Conservation (phyloP, 2,113 vertebrate species). For the Typhlomys cinereus region DNA sequence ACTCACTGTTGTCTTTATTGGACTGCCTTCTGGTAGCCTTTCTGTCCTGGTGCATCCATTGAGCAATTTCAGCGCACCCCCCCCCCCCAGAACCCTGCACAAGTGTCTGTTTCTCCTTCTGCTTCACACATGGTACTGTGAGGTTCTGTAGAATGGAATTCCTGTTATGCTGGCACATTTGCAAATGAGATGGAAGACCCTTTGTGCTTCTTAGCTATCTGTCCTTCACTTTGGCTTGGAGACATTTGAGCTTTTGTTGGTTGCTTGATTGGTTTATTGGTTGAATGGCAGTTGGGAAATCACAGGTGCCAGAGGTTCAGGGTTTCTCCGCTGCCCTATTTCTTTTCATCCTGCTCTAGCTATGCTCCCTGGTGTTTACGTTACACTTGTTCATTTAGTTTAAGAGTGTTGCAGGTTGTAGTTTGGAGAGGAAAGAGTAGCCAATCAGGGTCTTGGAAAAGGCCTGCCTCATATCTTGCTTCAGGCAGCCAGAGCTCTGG, state of each 20-base stretch:
- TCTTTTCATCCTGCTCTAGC: neutral
- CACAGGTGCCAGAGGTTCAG: neutral
- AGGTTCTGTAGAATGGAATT: conserved; percentile 13
- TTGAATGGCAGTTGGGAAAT: conserved; percentile 11
- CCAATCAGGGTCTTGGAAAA: neutral
- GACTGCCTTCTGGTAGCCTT: neutral
- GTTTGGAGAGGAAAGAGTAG: neutral
- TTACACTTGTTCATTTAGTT: neutral
- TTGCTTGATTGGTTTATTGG: no score
- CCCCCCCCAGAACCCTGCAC: neutral
- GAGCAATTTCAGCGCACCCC: neutral
- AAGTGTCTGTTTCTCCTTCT: neutral
- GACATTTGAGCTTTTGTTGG: neutral
- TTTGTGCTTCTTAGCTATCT: neutral
- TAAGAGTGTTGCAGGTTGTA: neutral
- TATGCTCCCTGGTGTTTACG: neutral
- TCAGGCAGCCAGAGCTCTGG: neutral
- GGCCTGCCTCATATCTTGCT: neutral
- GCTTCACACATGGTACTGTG: neutral
- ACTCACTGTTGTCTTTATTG: neutral
- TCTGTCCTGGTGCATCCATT: no score
- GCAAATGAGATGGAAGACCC: neutral
- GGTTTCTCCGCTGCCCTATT: neutral
- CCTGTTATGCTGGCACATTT: neutral
- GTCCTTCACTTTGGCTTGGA: neutral